phyloP scores from a whole-genome alignment of 92 coral and sea anemone genomes.

The Bergia puertoricense region DNA sequence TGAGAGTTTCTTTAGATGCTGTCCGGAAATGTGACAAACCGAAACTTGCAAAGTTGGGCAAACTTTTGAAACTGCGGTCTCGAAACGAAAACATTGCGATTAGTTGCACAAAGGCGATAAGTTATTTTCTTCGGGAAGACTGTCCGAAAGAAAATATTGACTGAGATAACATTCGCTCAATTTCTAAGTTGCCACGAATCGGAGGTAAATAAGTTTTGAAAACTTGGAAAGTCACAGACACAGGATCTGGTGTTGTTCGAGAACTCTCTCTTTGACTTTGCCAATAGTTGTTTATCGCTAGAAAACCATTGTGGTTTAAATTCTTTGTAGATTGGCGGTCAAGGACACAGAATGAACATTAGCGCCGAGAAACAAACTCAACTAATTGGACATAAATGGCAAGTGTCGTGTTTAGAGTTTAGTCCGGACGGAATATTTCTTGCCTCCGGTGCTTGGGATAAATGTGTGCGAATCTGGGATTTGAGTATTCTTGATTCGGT shows the following conservation, averaged over 20 bases:
- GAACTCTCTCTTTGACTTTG: neutral
- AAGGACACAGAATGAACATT: slow-evolving; percentile 72
- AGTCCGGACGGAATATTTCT: slow-evolving; percentile 84
- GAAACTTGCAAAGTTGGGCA: slow-evolving; percentile 29
- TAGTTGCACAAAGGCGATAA: neutral
- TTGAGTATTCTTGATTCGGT: slow-evolving; percentile 83
- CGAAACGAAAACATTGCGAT: slow-evolving; percentile 34
- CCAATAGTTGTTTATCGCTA: slow-evolving; percentile 18
- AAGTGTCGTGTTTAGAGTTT: slow-evolving; percentile 91
- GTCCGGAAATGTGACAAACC: neutral
- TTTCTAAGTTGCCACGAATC: slow-evolving; percentile 45
- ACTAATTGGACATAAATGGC: slow-evolving; percentile 96
- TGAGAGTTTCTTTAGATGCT: neutral
- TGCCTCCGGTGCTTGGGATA: slow-evolving; percentile 97
- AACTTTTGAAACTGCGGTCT: slow-evolving; percentile 22
- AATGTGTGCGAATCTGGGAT: slow-evolving; percentile 89
- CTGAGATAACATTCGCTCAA: slow-evolving; percentile 37
- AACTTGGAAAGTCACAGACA: slow-evolving; percentile 26
- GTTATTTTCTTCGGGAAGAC: slow-evolving; percentile 25
- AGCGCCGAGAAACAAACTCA: slow-evolving; percentile 79
- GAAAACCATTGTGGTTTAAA: slow-evolving; percentile 9
- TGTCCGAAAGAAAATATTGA: slow-evolving; percentile 30
- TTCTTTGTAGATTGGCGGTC: neutral
- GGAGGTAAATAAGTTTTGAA: slow-evolving; percentile 17
- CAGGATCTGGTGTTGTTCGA: slow-evolving; percentile 25